Base-by-base conservation (phyloP, 2,888 invertebrate genomes). In the Cristatella mucedo region DNA sequence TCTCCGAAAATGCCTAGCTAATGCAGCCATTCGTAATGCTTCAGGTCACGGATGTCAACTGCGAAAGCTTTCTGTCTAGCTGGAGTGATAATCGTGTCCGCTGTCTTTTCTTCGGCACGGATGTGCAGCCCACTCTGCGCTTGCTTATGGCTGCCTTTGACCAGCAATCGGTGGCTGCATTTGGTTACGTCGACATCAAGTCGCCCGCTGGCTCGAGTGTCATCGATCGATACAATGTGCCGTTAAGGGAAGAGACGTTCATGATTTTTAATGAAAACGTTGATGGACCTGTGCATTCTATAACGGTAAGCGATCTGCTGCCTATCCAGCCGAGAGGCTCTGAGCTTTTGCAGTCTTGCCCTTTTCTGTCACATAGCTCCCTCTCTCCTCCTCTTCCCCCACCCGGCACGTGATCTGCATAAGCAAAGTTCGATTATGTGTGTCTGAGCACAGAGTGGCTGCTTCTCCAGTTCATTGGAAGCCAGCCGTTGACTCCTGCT, bases 1-100 rank as follows among this genome's bases (percentile, higher is more conserved):
- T n/a, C n/a, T n/a, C n/a, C n/a, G n/a, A n/a, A n/a, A n/a, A n/a
- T n/a, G n/a, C n/a, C n/a, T n/a, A n/a, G n/a, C n/a, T n/a, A n/a
- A n/a, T n/a, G n/a, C n/a, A n/a, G n/a, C n/a, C n/a, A n/a, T n/a
- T n/a, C n/a, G n/a, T n/a, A n/a, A n/a, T n/a, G n/a, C n/a, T 26
- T 15, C 47, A 62, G 45, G 68, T 89, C n/a, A 74, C 73, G 41
- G 79, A 81, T 53, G 69, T 73, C 21, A 81, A 78, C 55, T 41
- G 53, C n/a, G 77, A 82, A 36, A 69, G 70, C 5, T 91, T 89
- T 62, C 72, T 91, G 21, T 75, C 74, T 33, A 85, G 86, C 40
- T 91, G 89, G 80, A 75, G 75, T 44, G 91, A 93, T 68, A 93
- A 93, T 66, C 75, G 78, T 63, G 84, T 91, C 30, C 74, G 89